Evolutionary conservation across 2,797 vertebrate species (phyloP).

Genomic region (Sphaeramia orbicularis): DNA sequence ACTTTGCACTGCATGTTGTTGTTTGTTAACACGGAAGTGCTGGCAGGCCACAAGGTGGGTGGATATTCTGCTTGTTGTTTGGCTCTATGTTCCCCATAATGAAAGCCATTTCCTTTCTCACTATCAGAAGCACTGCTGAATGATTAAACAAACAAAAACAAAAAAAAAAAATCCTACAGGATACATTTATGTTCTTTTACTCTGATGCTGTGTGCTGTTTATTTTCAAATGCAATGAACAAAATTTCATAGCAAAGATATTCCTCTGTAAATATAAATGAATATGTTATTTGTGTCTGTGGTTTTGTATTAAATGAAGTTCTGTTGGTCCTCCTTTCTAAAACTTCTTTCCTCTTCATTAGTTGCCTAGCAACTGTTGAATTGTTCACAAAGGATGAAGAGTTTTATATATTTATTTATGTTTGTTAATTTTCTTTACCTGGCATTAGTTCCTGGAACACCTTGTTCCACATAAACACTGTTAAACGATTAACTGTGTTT

Average conservation of each 20-base stretch:
- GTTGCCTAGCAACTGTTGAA: conserved; percentile 62
- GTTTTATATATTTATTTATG: conserved; percentile 28
- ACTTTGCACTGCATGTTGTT: conserved; percentile 13
- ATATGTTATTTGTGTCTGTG: conserved; percentile 23
- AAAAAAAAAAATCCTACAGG: neutral
- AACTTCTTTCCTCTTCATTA: conserved; percentile 38
- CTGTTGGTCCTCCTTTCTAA: conserved; percentile 2
- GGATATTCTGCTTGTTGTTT: conserved; percentile 31
- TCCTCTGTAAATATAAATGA: conserved; percentile 36
- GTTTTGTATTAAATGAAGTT: conserved; percentile 35
- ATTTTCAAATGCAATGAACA: conserved; percentile 27
- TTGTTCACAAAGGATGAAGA: conserved; percentile 4
- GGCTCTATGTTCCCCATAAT: conserved; percentile 54
- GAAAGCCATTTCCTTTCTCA: conserved; percentile 40
- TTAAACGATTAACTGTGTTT: conserved; percentile 17
- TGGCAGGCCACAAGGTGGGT: conserved; percentile 31
- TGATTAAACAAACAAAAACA: conserved; percentile 12
- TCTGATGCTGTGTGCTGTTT: conserved; percentile 2
- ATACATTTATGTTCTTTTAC: neutral
- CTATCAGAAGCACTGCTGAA: conserved; percentile 18
- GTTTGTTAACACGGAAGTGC: conserved; percentile 10
- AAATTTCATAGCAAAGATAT: conserved; percentile 4
- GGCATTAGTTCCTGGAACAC: conserved; percentile 20
- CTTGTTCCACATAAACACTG: conserved; percentile 33
- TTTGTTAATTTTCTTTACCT: conserved; percentile 34